Conservation (phyloP, 1,140 invertebrate genomes). For the Popillia japonica region DNA sequence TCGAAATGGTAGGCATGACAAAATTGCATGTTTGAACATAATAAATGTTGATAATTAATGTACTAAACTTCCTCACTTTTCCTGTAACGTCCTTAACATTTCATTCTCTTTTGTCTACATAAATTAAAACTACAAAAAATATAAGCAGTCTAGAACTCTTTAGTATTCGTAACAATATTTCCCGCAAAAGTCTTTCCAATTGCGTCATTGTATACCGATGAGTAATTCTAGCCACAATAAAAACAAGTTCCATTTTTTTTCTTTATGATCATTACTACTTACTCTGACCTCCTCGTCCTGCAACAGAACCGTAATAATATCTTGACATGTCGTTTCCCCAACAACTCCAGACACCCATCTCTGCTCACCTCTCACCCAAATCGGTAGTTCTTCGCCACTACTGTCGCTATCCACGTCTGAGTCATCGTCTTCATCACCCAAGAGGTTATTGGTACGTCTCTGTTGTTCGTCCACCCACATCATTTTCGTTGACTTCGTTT, state of each 20-base stretch:
- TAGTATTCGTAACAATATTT: too few species aligned
- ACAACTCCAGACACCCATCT: constrained; percentile 82
- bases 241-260: background rate
- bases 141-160: too few species aligned
- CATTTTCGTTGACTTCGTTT: constrained; percentile 41
- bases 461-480: constrained; percentile 54
- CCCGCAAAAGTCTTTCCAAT: too few species aligned
- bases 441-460: constrained; percentile 34
- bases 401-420: constrained; percentile 52
- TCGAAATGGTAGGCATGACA: too few species aligned
- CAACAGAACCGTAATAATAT: constrained; percentile 76
- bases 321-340: constrained; percentile 78
- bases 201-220: background rate
- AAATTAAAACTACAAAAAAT: too few species aligned
- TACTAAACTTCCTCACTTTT: too few species aligned
- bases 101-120: too few species aligned
- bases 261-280: constrained; percentile 41
- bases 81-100: too few species aligned
- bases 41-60: too few species aligned
- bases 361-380: constrained; percentile 77
- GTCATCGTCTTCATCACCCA: constrained; percentile 53
- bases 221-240: background rate
- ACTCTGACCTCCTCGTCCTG: constrained; percentile 59
- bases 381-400: constrained; percentile 73
- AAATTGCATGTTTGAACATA: too few species aligned